phyloP scores from a whole-genome alignment of 2,797 vertebrate species.

The Eulemur coronatus region DNA sequence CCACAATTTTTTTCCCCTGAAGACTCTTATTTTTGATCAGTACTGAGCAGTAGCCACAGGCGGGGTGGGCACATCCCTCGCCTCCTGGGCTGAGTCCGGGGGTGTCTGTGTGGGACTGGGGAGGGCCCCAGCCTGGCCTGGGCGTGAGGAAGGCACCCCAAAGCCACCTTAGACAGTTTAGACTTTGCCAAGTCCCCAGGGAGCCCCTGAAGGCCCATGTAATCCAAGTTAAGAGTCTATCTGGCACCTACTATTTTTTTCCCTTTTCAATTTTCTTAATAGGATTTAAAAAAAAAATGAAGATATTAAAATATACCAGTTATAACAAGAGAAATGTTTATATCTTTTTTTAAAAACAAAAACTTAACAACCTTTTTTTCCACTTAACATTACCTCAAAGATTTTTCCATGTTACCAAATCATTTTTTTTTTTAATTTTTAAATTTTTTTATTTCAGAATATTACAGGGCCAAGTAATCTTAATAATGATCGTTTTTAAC shows the following conservation, averaged over 20 bases:
- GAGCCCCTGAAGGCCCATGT: background rate
- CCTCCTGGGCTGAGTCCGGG: background rate
- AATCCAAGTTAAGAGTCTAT: background rate
- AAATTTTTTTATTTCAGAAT: no score
- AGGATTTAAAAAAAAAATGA: background rate
- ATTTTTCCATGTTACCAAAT: background rate
- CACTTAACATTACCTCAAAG: background rate
- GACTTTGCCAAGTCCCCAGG: background rate
- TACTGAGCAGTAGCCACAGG: background rate
- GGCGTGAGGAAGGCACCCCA: background rate
- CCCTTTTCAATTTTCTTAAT: background rate
- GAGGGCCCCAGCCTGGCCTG: background rate
- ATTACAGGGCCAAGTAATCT: background rate
- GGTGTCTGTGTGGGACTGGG: background rate
- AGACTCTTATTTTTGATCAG: background rate
- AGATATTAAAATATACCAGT: background rate
- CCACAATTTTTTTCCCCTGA: background rate
- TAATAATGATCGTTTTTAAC: background rate
- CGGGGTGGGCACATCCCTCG: rapidly evolving
- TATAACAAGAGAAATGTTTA: background rate
- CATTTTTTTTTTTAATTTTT: no score
- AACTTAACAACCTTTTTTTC: background rate
- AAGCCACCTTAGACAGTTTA: background rate
- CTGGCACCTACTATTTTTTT: background rate
- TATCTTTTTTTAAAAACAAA: background rate